A percentile compares a stretch with the other conserved stretches of the same genome.
phyloP scores from a whole-genome alignment of 2,113 vertebrate genomes.

The Pollimyrus isidori region DNA sequence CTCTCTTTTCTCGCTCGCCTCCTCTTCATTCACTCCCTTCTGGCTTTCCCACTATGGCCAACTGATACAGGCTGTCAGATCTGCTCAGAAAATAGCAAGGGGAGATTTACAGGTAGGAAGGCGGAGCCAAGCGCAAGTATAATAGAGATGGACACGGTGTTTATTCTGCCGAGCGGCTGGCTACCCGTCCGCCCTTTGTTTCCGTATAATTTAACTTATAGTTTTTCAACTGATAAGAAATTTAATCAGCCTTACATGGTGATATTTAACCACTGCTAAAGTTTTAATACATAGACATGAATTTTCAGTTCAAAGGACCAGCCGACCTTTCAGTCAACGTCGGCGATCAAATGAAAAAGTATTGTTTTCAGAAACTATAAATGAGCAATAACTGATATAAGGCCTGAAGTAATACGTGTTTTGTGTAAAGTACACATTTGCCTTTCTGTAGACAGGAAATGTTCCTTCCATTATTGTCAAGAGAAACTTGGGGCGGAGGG shows the following conservation, averaged over 20 bases:
- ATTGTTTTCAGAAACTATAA: neutral
- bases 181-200: neutral
- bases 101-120: slow-evolving; percentile 60
- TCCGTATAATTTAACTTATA: neutral
- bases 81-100: slow-evolving; percentile 46
- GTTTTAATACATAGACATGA: neutral
- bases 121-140: slow-evolving; percentile 44
- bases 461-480: neutral
- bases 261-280: neutral
- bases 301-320: neutral
- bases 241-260: neutral
- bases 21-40: slow-evolving; percentile 18
- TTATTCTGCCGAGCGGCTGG: slow-evolving; percentile 28
- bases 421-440: neutral
- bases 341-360: neutral
- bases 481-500: neutral
- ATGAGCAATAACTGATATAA: neutral
- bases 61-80: slow-evolving; percentile 45
- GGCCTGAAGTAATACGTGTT: neutral
- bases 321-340: neutral
- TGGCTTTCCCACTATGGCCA: slow-evolving; percentile 10
- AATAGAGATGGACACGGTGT: slow-evolving; percentile 31
- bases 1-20: slow-evolving; percentile 1
- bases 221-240: neutral
- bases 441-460: neutral